Percentiles rank a stretch among this genome's conserved stretches.
Evolutionary conservation across 2,797 vertebrate genomes (phyloP).

Genomic region (Capromys pilorides): DNA sequence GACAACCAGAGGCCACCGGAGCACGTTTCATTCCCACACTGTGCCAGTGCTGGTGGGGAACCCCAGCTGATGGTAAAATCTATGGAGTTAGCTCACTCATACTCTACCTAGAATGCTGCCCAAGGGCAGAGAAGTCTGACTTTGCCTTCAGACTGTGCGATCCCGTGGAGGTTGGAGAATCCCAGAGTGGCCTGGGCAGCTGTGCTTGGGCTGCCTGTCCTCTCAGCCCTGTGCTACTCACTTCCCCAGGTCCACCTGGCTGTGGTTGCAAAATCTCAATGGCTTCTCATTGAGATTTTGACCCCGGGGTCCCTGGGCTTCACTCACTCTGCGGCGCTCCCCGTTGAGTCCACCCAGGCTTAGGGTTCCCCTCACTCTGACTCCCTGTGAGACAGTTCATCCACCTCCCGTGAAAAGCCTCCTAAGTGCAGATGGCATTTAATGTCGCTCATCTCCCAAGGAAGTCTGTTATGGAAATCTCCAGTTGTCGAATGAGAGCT

Average conservation of each 20-base stretch:
- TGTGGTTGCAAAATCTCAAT: fast-evolving
- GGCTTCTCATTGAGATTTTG: not conserved
- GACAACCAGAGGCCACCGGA: not conserved
- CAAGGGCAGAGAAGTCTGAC: not conserved
- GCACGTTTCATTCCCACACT: not conserved
- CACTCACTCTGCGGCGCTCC: not conserved
- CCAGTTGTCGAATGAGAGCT: not conserved
- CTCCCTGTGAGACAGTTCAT: not conserved
- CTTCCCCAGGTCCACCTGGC: not conserved
- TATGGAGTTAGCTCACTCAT: not conserved
- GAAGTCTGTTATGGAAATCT: not conserved
- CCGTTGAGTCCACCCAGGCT: not conserved
- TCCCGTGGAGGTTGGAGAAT: not conserved
- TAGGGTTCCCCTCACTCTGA: not conserved
- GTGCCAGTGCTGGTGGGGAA: not conserved
- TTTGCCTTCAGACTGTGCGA: not conserved
- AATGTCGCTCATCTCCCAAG: not conserved
- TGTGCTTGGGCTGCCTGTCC: not conserved
- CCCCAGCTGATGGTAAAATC: not conserved
- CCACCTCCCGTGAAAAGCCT: not conserved
- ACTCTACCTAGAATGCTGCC: too few relatives aligned
- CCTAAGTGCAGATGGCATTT: not conserved
- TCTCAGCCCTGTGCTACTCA: too few relatives aligned
- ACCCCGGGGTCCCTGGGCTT: not conserved
- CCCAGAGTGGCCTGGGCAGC: not conserved